Evolutionary conservation across 1,140 invertebrate species (phyloP).

Genomic region (Glossosoma conforme): DNA sequence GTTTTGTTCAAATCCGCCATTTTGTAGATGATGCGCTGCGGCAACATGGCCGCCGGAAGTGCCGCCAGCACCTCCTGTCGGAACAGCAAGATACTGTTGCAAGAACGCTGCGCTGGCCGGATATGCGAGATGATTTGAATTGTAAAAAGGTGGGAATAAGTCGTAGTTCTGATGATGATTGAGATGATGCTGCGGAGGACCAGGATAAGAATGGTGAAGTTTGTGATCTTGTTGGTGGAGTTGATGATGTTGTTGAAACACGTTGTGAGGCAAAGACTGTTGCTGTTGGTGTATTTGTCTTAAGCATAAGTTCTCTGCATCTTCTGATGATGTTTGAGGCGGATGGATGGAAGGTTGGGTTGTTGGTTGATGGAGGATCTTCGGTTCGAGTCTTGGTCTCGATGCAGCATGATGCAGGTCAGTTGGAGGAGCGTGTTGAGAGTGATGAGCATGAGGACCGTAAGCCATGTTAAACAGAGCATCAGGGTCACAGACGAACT

Average conservation of each 20-base stretch:
- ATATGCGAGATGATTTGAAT: slow-evolving; percentile 4
- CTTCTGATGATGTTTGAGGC: slow-evolving; percentile 9
- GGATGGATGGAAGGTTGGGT: slow-evolving; percentile 6
- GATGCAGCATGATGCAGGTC: too few relatives aligned
- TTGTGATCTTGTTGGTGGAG: slow-evolving; percentile 3
- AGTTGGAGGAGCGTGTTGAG: too few relatives aligned
- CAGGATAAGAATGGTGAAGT: too few relatives aligned
- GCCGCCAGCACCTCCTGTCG: too few relatives aligned
- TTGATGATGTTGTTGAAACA: slow-evolving; percentile 2
- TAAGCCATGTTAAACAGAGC: slow-evolving; percentile 83
- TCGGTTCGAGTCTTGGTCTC: background rate
- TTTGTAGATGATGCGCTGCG: too few relatives aligned
- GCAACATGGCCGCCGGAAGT: too few relatives aligned
- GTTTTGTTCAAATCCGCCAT: too few relatives aligned
- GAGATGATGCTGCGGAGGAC: background rate
- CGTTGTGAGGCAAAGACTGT: background rate
- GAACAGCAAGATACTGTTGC: too few relatives aligned
- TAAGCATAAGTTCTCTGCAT: slow-evolving; percentile 24
- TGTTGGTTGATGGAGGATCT: background rate
- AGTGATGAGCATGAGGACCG: slow-evolving; percentile 23
- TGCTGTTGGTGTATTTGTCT: slow-evolving; percentile 15
- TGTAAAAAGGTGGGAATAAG: slow-evolving; percentile 20
- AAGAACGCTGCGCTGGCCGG: too few relatives aligned
- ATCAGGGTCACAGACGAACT: slow-evolving; percentile 93
- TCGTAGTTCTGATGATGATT: slow-evolving; percentile 25